Conservation (phyloP, 2,888 invertebrate genomes). For the Diogma glabrata region DNA sequence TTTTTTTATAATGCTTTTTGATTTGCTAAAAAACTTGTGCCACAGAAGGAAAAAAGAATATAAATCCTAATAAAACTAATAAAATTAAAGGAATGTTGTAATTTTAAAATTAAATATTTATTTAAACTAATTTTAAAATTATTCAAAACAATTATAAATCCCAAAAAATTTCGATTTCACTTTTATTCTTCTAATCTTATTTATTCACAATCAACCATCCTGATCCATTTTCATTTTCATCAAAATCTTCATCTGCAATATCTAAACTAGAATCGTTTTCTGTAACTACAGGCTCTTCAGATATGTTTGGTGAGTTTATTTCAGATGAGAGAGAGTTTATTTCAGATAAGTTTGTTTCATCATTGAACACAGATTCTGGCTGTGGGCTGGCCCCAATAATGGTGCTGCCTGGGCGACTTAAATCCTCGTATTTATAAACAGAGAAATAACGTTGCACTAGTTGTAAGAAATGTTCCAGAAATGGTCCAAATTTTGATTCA, state of each 20-base stretch:
- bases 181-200: too few relatives aligned
- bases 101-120: too few relatives aligned
- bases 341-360: background rate
- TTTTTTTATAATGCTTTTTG: too few relatives aligned
- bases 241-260: background rate
- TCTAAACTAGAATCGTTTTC: background rate
- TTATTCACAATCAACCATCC: conserved; percentile 1
- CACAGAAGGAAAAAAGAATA: too few relatives aligned
- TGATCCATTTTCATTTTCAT: background rate
- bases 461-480: conserved; percentile 56
- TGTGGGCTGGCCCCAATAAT: background rate
- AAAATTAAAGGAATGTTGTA: too few relatives aligned
- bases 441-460: conserved; percentile 58
- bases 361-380: background rate
- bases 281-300: too few relatives aligned
- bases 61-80: too few relatives aligned
- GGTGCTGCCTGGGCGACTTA: conserved; percentile 35
- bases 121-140: too few relatives aligned
- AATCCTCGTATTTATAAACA: conserved; percentile 47
- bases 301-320: background rate
- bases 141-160: too few relatives aligned
- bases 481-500: conserved; percentile 50
- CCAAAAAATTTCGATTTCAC: too few relatives aligned
- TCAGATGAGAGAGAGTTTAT: background rate
- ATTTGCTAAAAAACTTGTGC: too few relatives aligned